Base-by-base conservation (phyloP, 1,140 invertebrate genomes). In the Nylanderia fulva region DNA sequence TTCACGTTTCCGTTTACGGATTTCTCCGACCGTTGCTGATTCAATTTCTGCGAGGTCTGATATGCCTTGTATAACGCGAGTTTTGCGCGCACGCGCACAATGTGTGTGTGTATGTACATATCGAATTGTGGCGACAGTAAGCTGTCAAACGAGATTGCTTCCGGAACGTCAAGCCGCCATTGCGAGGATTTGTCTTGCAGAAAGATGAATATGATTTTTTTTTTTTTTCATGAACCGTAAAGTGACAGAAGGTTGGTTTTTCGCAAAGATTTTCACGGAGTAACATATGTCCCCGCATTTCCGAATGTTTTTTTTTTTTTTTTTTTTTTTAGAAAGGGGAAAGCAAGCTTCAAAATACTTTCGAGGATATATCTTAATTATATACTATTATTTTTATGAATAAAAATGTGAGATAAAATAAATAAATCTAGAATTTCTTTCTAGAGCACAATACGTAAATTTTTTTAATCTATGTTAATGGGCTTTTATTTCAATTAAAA, bases 121-220 rank as follows among this genome's bases (percentile, higher is more conserved):
- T 80, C 77, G 48, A 80, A 80, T 80, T 71, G 77, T 58, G 64
- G 63, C 64, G 77, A 71, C 77, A 71, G 77, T 71, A 56, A 80
- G 77, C 64, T 80, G 77, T 80, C 77, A 80, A 80, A 80, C 64
- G 48, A 71, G 77, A 80, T 80, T 80, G 48, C 77, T 80, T 71
- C 48, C 48, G 64, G 36, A 66, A 69, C 77, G 64, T 42, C 48
- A 48, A 79, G 42, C 36, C 36, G 64, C 21, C 18, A 11, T 18
- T 18, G 68, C 68, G 24, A 56, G 64, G 52, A 80, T 80, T 80
- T 80, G 77, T 80, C 64, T 80, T 18, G 45, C 36, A 52, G 24
- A 42, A 39, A 80, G 64, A 80, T 21, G 77, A 66, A 39, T 68
- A 27, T 64, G 15, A 69, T 42, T 42, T 64, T 69, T 69, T 42